Evolutionary conservation across 2,797 vertebrate genomes (phyloP), one percentile per base, ranked within the genome.

Genomic region (Lacerta bilineata): DNA sequence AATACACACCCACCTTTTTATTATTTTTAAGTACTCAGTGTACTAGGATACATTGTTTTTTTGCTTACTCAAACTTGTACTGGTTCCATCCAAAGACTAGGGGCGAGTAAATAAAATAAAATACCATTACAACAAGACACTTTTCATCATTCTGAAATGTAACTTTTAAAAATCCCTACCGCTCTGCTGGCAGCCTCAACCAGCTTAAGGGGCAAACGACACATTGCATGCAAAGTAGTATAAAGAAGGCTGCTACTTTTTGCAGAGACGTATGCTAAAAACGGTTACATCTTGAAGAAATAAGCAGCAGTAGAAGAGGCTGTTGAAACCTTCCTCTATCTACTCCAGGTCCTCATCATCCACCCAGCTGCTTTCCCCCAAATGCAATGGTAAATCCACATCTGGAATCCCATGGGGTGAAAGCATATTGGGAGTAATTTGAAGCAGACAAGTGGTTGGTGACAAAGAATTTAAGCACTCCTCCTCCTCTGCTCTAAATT

Each of bases 1-100:
- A 92, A 50, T 43, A 84, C 0, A 41, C 41, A 82, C 27, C 15
- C 50, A 43, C 25, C 59, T 85, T 61, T 87, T 89, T 74, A 33
- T 69, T 23, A 25, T 74, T 25, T 85, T 93, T 93, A 94, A 91
- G 43, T 90, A 94, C 92, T 89, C 92, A 92, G 92, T 92, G 85
- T 88, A 88, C 72, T 84, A 87, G 71, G 91, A 86, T 80, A 90
- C 29, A 11, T 13, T 74, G 23, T 41, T 39, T 80, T 80, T 81
- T 43, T 33, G 43, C 15, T 64, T 59, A 74, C n/a, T 81, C 29
- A 61, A 15, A 72, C 55, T 11, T 87, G 78, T 72, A n/a, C 5
- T 5, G 9, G 74, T 6, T 7, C 9, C 20, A 61, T 39, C n/a
- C 11, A 76, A 33, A 77, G 74, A 33, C 41, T 33, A 43, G 18